Percentiles rank a stretch among this genome's conserved stretches.
Evolutionary conservation across 1,140 invertebrate species (phyloP).

Genomic region (Ptiloglossa arizonensis): DNA sequence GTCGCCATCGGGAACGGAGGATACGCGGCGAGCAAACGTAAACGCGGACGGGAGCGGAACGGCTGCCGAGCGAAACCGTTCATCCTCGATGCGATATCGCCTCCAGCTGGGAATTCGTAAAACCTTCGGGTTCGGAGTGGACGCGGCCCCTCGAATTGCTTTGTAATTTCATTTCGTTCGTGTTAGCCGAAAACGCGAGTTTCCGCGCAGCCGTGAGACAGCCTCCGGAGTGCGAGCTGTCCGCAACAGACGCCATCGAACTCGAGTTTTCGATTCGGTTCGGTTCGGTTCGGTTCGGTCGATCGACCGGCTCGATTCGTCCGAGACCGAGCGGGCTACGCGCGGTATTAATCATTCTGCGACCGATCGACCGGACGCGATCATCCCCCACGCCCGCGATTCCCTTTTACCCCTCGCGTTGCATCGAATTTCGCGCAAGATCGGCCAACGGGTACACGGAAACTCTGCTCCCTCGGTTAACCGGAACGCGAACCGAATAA

Average conservation of each 20-base stretch:
- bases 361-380: background rate
- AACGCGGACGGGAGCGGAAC: slow-evolving; percentile 14
- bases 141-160: slow-evolving; percentile 66
- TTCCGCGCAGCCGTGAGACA: background rate
- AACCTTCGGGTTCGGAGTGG: slow-evolving; percentile 61
- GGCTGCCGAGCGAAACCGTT: background rate
- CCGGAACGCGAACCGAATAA: background rate
- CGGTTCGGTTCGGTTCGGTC: slow-evolving; percentile 68
- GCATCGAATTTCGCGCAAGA: background rate
- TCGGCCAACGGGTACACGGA: background rate
- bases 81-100: slow-evolving; percentile 31
- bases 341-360: slow-evolving; percentile 65
- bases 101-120: slow-evolving; percentile 62
- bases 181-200: background rate
- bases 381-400: background rate
- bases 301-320: slow-evolving; percentile 65
- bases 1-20: slow-evolving; percentile 34
- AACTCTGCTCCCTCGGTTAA: background rate
- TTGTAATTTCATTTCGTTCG: slow-evolving; percentile 78
- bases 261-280: slow-evolving; percentile 70
- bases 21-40: slow-evolving; percentile 33
- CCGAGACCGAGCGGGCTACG: slow-evolving; percentile 37
- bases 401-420: background rate
- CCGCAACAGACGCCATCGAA: slow-evolving; percentile 62
- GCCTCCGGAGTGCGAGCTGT: slow-evolving; percentile 48